phyloP scores from a whole-genome alignment of 2,113 vertebrate species.

The Phalacrocorax aristotelis region DNA sequence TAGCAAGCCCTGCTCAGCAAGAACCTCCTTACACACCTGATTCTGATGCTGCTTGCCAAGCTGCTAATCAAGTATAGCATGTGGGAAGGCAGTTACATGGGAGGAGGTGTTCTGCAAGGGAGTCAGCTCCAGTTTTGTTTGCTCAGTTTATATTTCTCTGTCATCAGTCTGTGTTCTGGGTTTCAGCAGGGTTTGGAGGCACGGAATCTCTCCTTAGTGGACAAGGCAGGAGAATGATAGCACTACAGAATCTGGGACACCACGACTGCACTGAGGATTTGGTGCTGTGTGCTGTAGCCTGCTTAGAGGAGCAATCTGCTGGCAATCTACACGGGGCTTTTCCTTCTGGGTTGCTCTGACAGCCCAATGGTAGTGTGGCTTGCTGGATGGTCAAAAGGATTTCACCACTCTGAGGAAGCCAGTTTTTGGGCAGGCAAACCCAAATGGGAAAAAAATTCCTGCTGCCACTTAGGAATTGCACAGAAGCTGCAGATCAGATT shows the following conservation, averaged over 20 bases:
- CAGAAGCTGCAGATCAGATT: neutral
- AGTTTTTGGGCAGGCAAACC: neutral
- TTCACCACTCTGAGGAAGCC: neutral
- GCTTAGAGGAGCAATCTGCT: neutral
- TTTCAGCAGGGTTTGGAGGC: neutral
- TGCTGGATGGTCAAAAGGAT: neutral
- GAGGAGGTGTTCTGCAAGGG: neutral
- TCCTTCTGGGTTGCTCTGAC: neutral
- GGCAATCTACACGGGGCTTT: neutral
- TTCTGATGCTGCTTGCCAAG: neutral
- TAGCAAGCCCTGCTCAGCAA: neutral
- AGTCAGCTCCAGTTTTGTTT: neutral
- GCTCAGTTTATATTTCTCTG: neutral
- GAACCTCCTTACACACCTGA: neutral
- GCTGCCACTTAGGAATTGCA: neutral
- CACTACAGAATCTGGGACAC: neutral
- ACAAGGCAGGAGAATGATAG: neutral
- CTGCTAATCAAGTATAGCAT: neutral
- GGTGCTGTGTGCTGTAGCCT: neutral
- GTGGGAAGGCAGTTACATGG: neutral
- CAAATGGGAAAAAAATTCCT: neutral
- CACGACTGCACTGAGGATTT: neutral
- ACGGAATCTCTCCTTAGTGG: neutral
- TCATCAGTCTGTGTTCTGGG: neutral
- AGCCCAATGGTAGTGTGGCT: neutral